Evolutionary conservation across 2,888 invertebrate species (phyloP).

Genomic region (Brachypterus glaber): DNA sequence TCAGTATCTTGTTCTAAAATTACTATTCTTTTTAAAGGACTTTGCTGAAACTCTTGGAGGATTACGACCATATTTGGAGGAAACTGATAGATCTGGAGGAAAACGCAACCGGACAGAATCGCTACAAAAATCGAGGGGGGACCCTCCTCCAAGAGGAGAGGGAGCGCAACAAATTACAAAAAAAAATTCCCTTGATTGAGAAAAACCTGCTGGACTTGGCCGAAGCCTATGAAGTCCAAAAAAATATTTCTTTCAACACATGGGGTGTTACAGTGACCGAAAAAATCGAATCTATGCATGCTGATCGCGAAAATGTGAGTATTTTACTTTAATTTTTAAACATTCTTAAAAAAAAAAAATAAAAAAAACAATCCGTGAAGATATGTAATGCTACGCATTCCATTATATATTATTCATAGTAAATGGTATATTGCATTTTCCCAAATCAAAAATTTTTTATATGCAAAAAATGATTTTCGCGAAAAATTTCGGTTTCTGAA

Average conservation of each 20-base stretch:
- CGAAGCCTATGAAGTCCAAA: constrained; percentile 44
- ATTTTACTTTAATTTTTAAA: no score
- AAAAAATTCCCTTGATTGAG: constrained; percentile 65
- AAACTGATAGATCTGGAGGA: constrained; percentile 68
- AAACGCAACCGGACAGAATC: constrained; percentile 66
- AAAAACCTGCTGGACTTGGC: constrained; percentile 51
- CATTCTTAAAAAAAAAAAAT: no score
- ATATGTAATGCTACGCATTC: no score
- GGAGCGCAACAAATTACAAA: constrained; percentile 67
- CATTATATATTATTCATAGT: no score
- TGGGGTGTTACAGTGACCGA: constrained; percentile 55
- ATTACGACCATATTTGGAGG: constrained; percentile 61
- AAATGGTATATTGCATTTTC: no score
- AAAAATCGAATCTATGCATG: constrained; percentile 53
- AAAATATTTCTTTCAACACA: constrained; percentile 49
- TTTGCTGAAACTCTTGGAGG: constrained; percentile 55
- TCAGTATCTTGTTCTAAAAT: no score
- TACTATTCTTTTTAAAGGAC: constrained; percentile 46
- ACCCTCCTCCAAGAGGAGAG: constrained; percentile 78
- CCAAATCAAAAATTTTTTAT: no score
- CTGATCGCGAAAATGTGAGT: constrained; percentile 46
- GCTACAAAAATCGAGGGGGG: constrained; percentile 82
- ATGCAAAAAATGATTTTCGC: no score
- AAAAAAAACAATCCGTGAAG: no score
- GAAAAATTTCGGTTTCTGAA: no score